Evolutionary conservation across 2,113 vertebrate species (phyloP).

Genomic region (Romanogobio albipinnatus): DNA sequence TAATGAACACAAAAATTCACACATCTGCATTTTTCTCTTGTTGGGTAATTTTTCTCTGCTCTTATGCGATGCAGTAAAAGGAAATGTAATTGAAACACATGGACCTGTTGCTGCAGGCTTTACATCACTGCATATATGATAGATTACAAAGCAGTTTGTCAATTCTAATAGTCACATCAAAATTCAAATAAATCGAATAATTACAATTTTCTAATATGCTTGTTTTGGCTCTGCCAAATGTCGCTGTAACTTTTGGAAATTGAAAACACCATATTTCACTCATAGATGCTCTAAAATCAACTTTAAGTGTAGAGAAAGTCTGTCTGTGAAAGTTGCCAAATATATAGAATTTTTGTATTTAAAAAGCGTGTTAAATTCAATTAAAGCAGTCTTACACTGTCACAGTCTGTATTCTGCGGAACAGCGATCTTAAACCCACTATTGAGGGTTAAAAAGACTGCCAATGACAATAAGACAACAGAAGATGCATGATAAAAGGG

Average conservation of each 20-base stretch:
- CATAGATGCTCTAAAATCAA: not conserved
- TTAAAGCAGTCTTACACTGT: slow-evolving; percentile 7
- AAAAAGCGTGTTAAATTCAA: not conserved
- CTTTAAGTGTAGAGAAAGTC: not conserved
- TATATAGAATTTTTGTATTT: not conserved
- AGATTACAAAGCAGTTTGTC: slow-evolving; percentile 42
- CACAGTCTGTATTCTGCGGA: slow-evolving; percentile 3
- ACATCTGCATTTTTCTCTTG: slow-evolving; percentile 48
- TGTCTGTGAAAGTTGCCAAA: slow-evolving; percentile 6
- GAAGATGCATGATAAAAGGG: slow-evolving; percentile 56
- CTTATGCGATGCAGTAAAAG: slow-evolving; percentile 48
- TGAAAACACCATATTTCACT: not conserved
- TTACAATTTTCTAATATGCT: slow-evolving; percentile 15
- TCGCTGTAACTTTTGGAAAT: slow-evolving; percentile 22
- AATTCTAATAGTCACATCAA: slow-evolving; percentile 40
- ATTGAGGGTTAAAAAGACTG: slow-evolving; percentile 16
- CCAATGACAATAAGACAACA: slow-evolving; percentile 51
- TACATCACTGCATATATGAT: slow-evolving; percentile 48
- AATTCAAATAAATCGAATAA: slow-evolving; percentile 39
- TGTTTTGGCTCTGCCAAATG: slow-evolving; percentile 35
- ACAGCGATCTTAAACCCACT: slow-evolving; percentile 35
- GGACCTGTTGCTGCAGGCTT: not conserved
- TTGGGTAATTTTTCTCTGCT: slow-evolving; percentile 29
- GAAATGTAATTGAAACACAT: slow-evolving; percentile 45
- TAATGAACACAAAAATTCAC: slow-evolving; percentile 49